Base-by-base conservation (phyloP, 2,797 vertebrate genomes). In the Lepilemur septentrionalis region DNA sequence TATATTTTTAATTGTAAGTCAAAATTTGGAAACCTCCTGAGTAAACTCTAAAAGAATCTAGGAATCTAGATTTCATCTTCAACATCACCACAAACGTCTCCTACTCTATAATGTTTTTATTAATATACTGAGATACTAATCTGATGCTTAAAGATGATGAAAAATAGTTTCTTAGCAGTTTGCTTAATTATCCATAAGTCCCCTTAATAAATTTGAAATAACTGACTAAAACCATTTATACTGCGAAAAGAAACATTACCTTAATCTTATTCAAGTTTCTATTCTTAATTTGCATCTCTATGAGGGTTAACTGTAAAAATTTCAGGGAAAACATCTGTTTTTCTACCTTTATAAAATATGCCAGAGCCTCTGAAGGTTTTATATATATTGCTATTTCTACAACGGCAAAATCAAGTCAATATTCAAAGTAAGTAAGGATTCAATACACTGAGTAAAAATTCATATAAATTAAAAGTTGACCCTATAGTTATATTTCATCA, bases 401-500 rank as follows among this genome's bases (percentile, higher is more conserved):
- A 88, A 86, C 43, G 25, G 84, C 22, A 92, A 97, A 97, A 79
- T 89, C 25, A 73, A 96, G 61, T 80, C 63, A 87, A 38, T 82
- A 83, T 11, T 72, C 63, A 84, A 96, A 67, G 25, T 38, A 93
- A 95, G 20, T 38, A 93, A 95, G 20, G 46, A 96, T 78, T 91
- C 48, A 84, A 91, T 63, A 91, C 48, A n/a, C 6, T 82, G 2
- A 8, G 61, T 41, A 88, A 86, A 30, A 95, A 93, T 84, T 59
- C 76, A 80, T 18, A 46, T 48, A 80, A 80, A 70, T 92, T 92
- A 94, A 72, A 91, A 95, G 30, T 79, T 81, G n/a, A 93, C 22
- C 65, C 28, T 78, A 17, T 57, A 75, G 48, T 72, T 83, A 2
- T 84, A 93, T 80, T 95, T 95, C 48, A 46, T 48, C 96, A 20